Percentiles rank a stretch among this genome's conserved stretches.
Conservation (phyloP, 2,888 invertebrate genomes). For the Cephus pulcher region DNA sequence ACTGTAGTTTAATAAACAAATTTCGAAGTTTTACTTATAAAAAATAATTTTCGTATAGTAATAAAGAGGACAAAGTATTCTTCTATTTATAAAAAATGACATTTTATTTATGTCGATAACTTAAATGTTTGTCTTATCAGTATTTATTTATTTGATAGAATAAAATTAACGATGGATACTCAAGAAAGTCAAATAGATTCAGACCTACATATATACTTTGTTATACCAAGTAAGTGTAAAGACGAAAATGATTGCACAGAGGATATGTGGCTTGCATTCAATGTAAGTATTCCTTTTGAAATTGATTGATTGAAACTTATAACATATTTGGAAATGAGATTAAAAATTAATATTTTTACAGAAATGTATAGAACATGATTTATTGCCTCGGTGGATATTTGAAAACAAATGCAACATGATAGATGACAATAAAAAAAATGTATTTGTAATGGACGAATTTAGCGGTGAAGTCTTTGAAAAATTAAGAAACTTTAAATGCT, state of each 20-base stretch:
- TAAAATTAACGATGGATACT: conserved; percentile 31
- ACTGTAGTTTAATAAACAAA: background rate
- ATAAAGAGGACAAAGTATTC: background rate
- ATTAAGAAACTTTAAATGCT: conserved; percentile 73
- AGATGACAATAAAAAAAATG: conserved; percentile 74
- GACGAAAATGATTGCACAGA: conserved; percentile 71
- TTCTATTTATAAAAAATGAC: background rate
- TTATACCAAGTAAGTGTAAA: conserved; percentile 68
- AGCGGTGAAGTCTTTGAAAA: conserved; percentile 78
- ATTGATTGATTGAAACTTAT: background rate
- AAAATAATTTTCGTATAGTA: background rate
- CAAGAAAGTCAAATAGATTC: conserved; percentile 40
- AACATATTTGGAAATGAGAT: background rate
- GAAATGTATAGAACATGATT: conserved; percentile 73
- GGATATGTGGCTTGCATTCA: conserved; percentile 73
- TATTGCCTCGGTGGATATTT: conserved; percentile 74
- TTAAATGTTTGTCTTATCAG: background rate
- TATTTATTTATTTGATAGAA: background rate
- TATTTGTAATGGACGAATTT: conserved; percentile 84
- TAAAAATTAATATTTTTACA: conserved; percentile 48
- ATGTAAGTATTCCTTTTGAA: conserved; percentile 64
- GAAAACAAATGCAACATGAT: conserved; percentile 72
- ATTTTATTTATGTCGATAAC: background rate
- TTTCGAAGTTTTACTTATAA: background rate
- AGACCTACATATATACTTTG: conserved; percentile 65